A percentile compares a stretch with the other conserved stretches of the same genome.
Evolutionary conservation across 2,888 invertebrate genomes (phyloP).

Genomic region (Nephrotoma flavescens): DNA sequence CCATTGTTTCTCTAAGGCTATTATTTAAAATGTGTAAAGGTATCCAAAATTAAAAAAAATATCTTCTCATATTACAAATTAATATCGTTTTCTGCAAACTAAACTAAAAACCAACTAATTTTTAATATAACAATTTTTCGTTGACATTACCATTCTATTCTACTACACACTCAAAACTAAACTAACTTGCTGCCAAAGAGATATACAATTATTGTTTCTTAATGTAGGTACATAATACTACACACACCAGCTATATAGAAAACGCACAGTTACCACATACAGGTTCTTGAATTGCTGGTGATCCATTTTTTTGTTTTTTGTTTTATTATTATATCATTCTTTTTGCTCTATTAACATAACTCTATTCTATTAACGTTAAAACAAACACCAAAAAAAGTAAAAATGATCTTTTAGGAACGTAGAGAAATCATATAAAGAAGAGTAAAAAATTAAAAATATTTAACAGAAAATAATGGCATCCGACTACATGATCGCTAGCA

Average conservation of each 20-base stretch:
- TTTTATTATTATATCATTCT: background rate
- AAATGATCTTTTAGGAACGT: background rate
- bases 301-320: background rate
- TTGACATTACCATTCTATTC: background rate
- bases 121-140: background rate
- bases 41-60: background rate
- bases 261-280: background rate
- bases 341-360: background rate
- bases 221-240: background rate
- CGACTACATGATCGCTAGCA: background rate
- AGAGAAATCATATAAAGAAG: background rate
- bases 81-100: background rate
- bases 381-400: background rate
- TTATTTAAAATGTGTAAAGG: background rate
- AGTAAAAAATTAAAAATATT: background rate
- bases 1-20: background rate
- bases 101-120: background rate
- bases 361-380: background rate
- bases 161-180: background rate
- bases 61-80: background rate
- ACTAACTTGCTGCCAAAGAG: background rate
- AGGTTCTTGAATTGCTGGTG: background rate
- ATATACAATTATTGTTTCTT: background rate
- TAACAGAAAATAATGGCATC: background rate
- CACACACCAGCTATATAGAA: background rate